These are phyloP conservation scores for Antitype chi DNA, from an alignment of 2,888 invertebrate genomes.

Conservation along the genomic window DNA sequence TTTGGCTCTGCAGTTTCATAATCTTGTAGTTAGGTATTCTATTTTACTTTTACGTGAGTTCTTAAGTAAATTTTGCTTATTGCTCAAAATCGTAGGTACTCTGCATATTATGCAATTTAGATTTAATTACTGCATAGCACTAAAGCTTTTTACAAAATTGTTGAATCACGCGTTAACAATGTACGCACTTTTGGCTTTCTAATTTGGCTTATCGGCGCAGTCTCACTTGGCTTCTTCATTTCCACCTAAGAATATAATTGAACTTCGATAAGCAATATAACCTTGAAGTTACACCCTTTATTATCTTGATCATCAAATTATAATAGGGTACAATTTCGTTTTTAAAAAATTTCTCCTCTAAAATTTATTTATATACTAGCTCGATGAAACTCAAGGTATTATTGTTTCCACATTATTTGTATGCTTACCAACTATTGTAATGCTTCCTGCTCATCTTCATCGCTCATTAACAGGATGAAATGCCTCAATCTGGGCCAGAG, in stretches of 20 bases:
- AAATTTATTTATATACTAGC: neutral
- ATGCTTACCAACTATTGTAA: neutral
- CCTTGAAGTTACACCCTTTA: slow-evolving; percentile 5
- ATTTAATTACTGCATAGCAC: slow-evolving; percentile 32
- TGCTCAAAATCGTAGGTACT: slow-evolving; percentile 1
- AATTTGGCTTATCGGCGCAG: slow-evolving; percentile 49
- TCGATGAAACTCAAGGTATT: slow-evolving; percentile 19
- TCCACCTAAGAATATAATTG: slow-evolving; percentile 33
- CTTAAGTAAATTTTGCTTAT: slow-evolving; percentile 3
- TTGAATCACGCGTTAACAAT: slow-evolving; percentile 26
- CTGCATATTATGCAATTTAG: slow-evolving; percentile 13
- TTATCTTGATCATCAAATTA: neutral
- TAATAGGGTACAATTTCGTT: no score
- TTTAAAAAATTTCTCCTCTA: neutral
- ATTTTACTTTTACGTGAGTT: slow-evolving; percentile 19
- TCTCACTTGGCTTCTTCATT: slow-evolving; percentile 50
- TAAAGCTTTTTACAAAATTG: slow-evolving; percentile 33
- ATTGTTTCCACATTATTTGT: neutral
- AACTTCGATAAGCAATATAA: slow-evolving; percentile 27
- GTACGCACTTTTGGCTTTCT: slow-evolving; percentile 34
- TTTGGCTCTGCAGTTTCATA: slow-evolving; percentile 36
- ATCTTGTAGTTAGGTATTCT: slow-evolving; percentile 23
- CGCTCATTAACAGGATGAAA: slow-evolving; percentile 79
- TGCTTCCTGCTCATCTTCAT: slow-evolving; percentile 22
- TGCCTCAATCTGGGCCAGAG: slow-evolving; percentile 85